These are phyloP conservation scores for Capreolus pygargus DNA, from an alignment of 2,113 vertebrate genomes.

Conservation along the genomic window DNA sequence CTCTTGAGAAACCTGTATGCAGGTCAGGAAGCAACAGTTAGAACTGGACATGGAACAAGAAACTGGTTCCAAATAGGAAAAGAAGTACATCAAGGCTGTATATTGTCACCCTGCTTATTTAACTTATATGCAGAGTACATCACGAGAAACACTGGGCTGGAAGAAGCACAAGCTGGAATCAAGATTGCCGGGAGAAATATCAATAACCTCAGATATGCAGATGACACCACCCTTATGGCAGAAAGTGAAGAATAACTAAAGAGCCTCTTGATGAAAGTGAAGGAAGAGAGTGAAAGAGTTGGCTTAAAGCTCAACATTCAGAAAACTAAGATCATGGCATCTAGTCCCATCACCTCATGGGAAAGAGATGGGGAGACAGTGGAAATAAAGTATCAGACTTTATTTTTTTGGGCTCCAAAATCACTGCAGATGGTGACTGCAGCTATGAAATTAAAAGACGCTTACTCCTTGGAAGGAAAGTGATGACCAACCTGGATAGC, in stretches of 20 bases:
- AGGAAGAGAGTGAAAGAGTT: neutral
- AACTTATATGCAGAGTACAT: neutral
- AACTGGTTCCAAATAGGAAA: neutral
- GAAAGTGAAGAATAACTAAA: neutral
- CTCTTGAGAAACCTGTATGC: neutral
- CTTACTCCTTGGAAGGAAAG: neutral
- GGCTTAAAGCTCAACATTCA: neutral
- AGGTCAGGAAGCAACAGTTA: neutral
- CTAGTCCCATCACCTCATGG: neutral
- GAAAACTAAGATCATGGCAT: neutral
- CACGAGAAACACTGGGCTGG: neutral
- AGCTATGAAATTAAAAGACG: neutral
- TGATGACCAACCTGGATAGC: neutral
- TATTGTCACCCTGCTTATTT: neutral
- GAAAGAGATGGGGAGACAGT: neutral
- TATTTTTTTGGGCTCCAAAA: fast-evolving
- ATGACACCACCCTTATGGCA: neutral
- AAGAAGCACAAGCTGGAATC: neutral
- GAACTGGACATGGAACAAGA: neutral
- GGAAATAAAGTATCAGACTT: neutral
- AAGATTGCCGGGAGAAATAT: neutral
- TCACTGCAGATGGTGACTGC: neutral
- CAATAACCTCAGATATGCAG: neutral
- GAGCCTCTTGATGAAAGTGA: neutral
- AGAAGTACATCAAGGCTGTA: neutral